These are phyloP conservation scores for Ypsolopha sequella DNA, from an alignment of 2,888 invertebrate species.

Conservation along the genomic window DNA sequence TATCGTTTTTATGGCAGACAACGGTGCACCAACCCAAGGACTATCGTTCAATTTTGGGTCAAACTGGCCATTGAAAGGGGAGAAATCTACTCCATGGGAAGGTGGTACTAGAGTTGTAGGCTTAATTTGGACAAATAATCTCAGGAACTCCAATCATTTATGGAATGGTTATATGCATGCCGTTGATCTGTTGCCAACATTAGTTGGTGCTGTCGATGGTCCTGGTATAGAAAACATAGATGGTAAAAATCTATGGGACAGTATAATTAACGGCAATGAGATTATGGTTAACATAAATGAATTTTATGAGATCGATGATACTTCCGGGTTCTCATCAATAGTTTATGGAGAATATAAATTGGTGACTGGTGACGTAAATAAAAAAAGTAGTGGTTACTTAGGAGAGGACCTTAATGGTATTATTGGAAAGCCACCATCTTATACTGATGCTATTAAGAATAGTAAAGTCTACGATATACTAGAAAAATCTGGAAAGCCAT, in stretches of 20 bases:
- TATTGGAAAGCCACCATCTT: conserved; percentile 31
- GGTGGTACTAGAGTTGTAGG: conserved; percentile 84
- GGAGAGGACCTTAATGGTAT: conserved; percentile 33
- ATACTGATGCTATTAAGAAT: conserved; percentile 24
- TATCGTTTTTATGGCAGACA: conserved; percentile 89
- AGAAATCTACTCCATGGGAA: conserved; percentile 85
- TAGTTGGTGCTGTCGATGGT: conserved; percentile 47
- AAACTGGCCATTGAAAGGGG: conserved; percentile 83
- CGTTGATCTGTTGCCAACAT: conserved; percentile 86
- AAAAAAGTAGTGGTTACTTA: conserved; percentile 27
- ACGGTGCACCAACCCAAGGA: conserved; percentile 85
- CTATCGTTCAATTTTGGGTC: conserved; percentile 78
- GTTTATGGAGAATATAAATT: conserved; percentile 42
- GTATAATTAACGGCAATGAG: conserved; percentile 25
- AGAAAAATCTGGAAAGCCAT: conserved; percentile 20
- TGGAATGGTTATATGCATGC: conserved; percentile 77
- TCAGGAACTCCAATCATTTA: conserved; percentile 43
- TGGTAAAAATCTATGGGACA: conserved; percentile 47
- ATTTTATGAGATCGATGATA: conserved; percentile 48
- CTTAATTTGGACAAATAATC: conserved; percentile 73
- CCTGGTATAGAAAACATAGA: conserved; percentile 32
- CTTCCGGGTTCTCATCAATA: conserved; percentile 31
- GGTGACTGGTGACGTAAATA: conserved; percentile 28
- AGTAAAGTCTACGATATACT: conserved; percentile 31
- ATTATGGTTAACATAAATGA: conserved; percentile 28